Evolutionary conservation across 2,888 invertebrate species (phyloP).

Genomic region (Ceraclea dissimilis): DNA sequence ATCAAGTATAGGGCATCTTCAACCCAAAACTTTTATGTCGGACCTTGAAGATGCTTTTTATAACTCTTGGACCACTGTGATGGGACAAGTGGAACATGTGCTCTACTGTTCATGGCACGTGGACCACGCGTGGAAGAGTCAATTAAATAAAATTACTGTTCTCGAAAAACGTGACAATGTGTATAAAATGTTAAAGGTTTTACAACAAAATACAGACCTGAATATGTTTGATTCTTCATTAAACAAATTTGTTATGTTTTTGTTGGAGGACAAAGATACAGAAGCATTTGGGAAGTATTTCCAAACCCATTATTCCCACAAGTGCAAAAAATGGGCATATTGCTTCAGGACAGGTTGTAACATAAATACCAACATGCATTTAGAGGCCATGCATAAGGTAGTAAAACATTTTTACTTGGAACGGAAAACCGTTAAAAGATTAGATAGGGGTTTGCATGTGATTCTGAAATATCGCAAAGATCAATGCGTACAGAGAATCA

Average conservation of each 20-base stretch:
- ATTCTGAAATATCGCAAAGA: not conserved
- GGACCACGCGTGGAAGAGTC: not conserved
- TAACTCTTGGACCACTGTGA: not conserved
- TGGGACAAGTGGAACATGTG: not conserved
- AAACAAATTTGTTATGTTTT: not conserved
- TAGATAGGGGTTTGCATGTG: not conserved
- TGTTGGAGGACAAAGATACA: not conserved
- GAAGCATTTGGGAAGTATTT: constrained; percentile 1
- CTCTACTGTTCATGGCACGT: constrained; percentile 1
- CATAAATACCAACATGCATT: too few relatives aligned
- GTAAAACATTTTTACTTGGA: constrained; percentile 4
- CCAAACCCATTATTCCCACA: not conserved
- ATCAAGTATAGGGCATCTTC: not conserved
- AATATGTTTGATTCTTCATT: not conserved
- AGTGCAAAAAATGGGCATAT: not conserved
- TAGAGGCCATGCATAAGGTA: not conserved
- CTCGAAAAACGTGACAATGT: not conserved
- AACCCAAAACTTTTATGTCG: constrained; percentile 1
- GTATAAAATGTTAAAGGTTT: not conserved
- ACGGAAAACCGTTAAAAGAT: not conserved
- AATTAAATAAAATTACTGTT: not conserved
- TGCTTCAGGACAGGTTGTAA: too few relatives aligned
- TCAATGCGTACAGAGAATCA: not conserved
- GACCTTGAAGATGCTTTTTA: not conserved
- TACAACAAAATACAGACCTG: not conserved